A percentile compares a stretch with the other conserved stretches of the same genome.
These are phyloP conservation scores for Agrilus planipennis DNA, from an alignment of 1,140 invertebrate species.

Conservation along the genomic window DNA sequence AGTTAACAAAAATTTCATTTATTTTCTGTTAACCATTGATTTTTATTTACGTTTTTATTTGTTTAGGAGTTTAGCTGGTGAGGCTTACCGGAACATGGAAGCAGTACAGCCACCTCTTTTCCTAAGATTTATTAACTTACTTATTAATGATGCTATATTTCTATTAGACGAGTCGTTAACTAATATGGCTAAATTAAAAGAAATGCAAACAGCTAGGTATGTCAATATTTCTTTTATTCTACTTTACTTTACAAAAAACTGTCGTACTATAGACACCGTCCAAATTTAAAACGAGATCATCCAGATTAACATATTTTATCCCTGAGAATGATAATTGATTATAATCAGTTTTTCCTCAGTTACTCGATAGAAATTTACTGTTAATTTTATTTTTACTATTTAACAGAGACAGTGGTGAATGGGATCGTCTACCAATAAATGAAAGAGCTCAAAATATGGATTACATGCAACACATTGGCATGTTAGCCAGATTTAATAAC, in stretches of 20 bases:
- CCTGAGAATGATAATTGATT: too few relatives aligned
- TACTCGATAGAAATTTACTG: too few relatives aligned
- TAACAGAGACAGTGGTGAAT: slow-evolving; percentile 60
- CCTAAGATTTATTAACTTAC: slow-evolving; percentile 83
- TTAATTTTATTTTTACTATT: too few relatives aligned
- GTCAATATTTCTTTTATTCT: not conserved
- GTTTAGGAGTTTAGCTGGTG: slow-evolving; percentile 55
- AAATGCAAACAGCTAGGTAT: slow-evolving; percentile 58
- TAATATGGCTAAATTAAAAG: slow-evolving; percentile 72
- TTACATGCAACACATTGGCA: slow-evolving; percentile 67
- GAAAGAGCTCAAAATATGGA: slow-evolving; percentile 67
- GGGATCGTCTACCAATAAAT: slow-evolving; percentile 53
- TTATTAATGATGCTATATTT: slow-evolving; percentile 95
- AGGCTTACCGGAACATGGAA: slow-evolving; percentile 82
- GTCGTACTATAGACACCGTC: too few relatives aligned
- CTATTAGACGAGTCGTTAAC: slow-evolving; percentile 81
- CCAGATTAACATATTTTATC: too few relatives aligned
- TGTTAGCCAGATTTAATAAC: slow-evolving; percentile 84
- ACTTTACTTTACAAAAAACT: too few relatives aligned
- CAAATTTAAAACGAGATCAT: too few relatives aligned
- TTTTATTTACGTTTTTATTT: slow-evolving; percentile 7
- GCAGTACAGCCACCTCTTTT: slow-evolving; percentile 82
- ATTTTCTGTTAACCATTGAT: too few relatives aligned
- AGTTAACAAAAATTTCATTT: too few relatives aligned
- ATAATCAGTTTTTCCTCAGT: too few relatives aligned